phyloP scores from a whole-genome alignment of 2,888 invertebrate species.

The Chymomyza caudatula region DNA sequence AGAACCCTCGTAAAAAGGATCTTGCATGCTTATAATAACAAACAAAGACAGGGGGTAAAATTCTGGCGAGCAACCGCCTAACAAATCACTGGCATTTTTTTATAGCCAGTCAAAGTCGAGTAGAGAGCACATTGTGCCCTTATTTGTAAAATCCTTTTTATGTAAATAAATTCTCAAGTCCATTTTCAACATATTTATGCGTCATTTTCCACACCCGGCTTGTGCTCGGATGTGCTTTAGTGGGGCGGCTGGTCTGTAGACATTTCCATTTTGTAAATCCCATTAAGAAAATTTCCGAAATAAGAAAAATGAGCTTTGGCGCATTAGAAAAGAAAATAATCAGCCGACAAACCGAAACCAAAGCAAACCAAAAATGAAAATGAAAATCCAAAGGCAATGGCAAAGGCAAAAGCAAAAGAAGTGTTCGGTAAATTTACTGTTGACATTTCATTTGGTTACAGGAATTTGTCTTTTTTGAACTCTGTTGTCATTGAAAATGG shows the following conservation, averaged over 20 bases:
- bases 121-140: slow-evolving; percentile 19
- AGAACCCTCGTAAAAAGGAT: slow-evolving; percentile 44
- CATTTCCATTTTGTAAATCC: slow-evolving; percentile 57
- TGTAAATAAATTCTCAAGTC: slow-evolving; percentile 69
- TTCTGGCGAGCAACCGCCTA: slow-evolving; percentile 32
- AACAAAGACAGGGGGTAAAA: slow-evolving; percentile 51
- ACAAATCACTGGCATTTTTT: slow-evolving; percentile 54
- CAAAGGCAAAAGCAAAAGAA: slow-evolving; percentile 47
- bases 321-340: slow-evolving; percentile 71
- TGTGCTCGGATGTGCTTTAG: background rate
- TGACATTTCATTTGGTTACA: slow-evolving; percentile 69
- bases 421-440: slow-evolving; percentile 69
- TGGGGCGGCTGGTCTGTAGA: slow-evolving; percentile 31
- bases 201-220: slow-evolving; percentile 63
- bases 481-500: slow-evolving; percentile 20
- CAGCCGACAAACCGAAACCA: slow-evolving; percentile 46
- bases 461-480: slow-evolving; percentile 56
- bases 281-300: slow-evolving; percentile 67
- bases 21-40: slow-evolving; percentile 62
- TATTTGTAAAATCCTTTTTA: slow-evolving; percentile 70
- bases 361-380: slow-evolving; percentile 1
- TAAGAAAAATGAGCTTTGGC: slow-evolving; percentile 70
- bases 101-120: background rate
- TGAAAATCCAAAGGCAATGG: slow-evolving; percentile 18
- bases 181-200: slow-evolving; percentile 72